These are phyloP conservation scores for Poeciliopsis turneri DNA, from an alignment of 2,797 vertebrate species.

Conservation along the genomic window DNA sequence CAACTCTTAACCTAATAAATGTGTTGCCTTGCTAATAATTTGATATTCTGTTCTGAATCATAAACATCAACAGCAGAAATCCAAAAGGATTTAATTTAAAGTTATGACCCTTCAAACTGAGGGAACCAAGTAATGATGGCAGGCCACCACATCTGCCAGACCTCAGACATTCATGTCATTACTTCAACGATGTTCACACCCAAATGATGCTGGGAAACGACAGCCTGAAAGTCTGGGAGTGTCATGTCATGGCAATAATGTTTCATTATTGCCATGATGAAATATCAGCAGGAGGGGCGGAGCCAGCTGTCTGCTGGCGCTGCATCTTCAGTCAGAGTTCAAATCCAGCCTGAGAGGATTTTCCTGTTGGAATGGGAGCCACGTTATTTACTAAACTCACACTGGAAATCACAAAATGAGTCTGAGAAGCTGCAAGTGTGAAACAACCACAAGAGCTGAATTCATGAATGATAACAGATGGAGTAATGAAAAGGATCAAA, in stretches of 20 bases:
- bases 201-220: not conserved
- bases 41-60: not conserved
- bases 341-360: conserved; percentile 66
- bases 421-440: not conserved
- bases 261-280: not conserved
- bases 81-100: conserved; percentile 2
- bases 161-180: conserved; percentile 6
- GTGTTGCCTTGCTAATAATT: not conserved
- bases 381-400: conserved; percentile 31
- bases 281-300: conserved; percentile 7
- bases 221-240: not conserved
- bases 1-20: not conserved
- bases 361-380: conserved; percentile 58
- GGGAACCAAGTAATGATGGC: not conserved
- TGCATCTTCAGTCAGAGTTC: conserved; percentile 53
- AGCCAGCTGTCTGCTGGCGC: conserved; percentile 22
- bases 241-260: not conserved
- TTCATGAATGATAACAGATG: not conserved
- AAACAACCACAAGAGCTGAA: not conserved
- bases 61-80: conserved; percentile 7
- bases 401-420: not conserved
- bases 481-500: not conserved
- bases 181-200: conserved; percentile 2
- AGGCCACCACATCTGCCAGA: not conserved
- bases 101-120: conserved; percentile 8